Conservation (phyloP, 2,113 vertebrate genomes). For the Ancistrus triradiatus region DNA sequence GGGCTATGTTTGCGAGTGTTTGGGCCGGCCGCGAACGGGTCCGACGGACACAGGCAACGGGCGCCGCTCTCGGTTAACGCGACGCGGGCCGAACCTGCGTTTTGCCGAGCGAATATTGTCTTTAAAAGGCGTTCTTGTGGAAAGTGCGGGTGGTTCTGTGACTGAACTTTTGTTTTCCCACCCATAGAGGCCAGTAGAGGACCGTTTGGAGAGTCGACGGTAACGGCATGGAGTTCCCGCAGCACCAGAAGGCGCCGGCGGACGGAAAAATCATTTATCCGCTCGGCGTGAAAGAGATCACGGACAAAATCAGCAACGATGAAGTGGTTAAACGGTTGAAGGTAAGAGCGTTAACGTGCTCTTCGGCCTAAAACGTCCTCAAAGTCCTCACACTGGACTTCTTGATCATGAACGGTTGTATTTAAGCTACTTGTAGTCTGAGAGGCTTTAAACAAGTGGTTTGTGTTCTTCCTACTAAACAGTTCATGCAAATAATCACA, state of each 20-base stretch:
- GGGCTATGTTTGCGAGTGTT: not conserved
- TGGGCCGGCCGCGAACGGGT: too few species aligned
- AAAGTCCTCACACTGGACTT: too few species aligned
- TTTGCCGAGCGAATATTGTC: slow-evolving; percentile 1
- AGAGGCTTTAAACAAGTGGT: too few species aligned
- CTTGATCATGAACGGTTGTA: too few species aligned
- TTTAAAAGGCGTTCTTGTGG: slow-evolving; percentile 69
- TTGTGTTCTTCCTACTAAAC: too few species aligned
- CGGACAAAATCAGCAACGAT: slow-evolving; percentile 97
- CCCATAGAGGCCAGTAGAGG: slow-evolving; percentile 99
- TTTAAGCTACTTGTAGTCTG: too few species aligned
- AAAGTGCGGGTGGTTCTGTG: slow-evolving; percentile 72
- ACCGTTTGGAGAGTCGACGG: slow-evolving; percentile 74
- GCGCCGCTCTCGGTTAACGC: too few species aligned
- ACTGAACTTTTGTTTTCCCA: slow-evolving; percentile 97
- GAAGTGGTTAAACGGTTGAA: slow-evolving; percentile 97
- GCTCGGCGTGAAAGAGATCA: slow-evolving; percentile 96
- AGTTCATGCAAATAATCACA: too few species aligned
- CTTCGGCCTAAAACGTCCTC: too few species aligned
- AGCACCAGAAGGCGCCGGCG: slow-evolving; percentile 80
- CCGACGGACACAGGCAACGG: too few species aligned
- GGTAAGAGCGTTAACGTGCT: slow-evolving; percentile 78
- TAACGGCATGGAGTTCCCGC: slow-evolving; percentile 91
- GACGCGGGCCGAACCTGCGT: not conserved
- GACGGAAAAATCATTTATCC: slow-evolving; percentile 93